phyloP scores from a whole-genome alignment of 2,888 invertebrate species.

The Mythimna ferrago region DNA sequence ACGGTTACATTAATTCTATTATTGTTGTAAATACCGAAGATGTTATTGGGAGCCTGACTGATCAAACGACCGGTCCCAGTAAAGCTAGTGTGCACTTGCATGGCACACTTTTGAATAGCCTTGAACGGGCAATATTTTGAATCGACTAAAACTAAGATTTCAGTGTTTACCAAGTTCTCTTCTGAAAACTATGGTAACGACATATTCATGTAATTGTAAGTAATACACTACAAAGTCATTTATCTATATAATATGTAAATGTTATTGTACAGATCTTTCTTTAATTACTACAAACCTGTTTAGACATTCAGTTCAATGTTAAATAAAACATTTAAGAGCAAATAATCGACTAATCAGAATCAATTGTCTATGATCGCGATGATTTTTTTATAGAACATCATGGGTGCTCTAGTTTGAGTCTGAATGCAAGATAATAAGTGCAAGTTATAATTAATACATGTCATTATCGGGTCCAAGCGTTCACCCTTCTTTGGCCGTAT shows the following conservation, averaged over 20 bases:
- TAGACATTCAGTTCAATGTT: constrained; percentile 42
- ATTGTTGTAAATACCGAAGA: constrained; percentile 18
- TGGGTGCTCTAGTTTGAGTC: constrained; percentile 58
- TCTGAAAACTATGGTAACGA: neutral
- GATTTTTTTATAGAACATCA: constrained; percentile 28
- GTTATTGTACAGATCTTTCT: constrained; percentile 25
- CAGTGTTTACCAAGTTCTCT: constrained; percentile 18
- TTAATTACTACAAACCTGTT: constrained; percentile 20
- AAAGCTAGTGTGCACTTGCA: constrained; percentile 9
- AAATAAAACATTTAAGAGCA: constrained; percentile 27
- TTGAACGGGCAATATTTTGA: constrained; percentile 30
- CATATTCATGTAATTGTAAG: constrained; percentile 9
- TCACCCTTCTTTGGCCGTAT: constrained; percentile 73
- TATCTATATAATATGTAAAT: constrained; percentile 48
- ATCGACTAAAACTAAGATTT: constrained; percentile 9
- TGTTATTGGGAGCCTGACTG: constrained; percentile 8
- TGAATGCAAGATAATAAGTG: constrained; percentile 68
- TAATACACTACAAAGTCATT: constrained; percentile 12
- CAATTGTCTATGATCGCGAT: constrained; percentile 36
- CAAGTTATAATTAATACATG: constrained; percentile 81
- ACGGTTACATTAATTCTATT: constrained; percentile 36
- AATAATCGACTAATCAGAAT: constrained; percentile 45
- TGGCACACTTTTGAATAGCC: constrained; percentile 49
- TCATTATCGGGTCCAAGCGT: constrained; percentile 77
- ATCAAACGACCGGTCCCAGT: constrained; percentile 24